A percentile compares a stretch with the other conserved stretches of the same genome.
Conservation (phyloP, 2,888 invertebrate species). For the Phytoseiulus persimilis region DNA sequence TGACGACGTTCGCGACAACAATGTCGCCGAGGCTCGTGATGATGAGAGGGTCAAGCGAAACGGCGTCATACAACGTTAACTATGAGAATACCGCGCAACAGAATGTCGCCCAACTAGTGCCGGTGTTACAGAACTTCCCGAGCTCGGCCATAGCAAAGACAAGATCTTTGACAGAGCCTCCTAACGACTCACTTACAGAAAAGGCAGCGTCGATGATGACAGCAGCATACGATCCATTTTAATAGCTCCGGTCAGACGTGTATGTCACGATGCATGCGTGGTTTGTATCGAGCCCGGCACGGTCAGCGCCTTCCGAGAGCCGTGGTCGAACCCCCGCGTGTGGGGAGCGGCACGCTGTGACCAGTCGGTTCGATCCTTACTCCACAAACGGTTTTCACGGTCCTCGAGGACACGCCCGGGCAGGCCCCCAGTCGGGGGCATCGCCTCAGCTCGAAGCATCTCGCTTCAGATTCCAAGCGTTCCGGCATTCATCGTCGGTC, state of each 20-base stretch:
- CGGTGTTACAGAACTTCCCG: neutral
- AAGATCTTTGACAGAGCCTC: neutral
- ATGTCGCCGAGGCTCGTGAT: neutral
- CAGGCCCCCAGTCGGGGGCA: too few species aligned
- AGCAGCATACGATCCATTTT: neutral
- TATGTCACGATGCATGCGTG: neutral
- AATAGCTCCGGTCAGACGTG: neutral
- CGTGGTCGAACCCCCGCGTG: neutral
- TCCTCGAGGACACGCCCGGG: too few species aligned
- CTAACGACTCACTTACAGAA: neutral
- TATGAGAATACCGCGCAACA: neutral
- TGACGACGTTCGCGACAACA: neutral
- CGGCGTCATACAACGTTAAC: neutral
- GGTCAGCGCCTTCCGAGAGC: neutral
- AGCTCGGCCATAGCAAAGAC: neutral
- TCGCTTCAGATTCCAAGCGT: too few species aligned
- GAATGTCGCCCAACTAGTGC: neutral
- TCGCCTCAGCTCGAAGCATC: too few species aligned
- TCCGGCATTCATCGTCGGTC: too few species aligned
- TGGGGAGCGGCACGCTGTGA: too few species aligned
- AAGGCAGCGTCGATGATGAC: neutral
- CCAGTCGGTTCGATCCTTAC: too few species aligned
- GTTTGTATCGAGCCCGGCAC: neutral
- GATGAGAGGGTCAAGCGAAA: neutral
- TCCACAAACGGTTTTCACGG: too few species aligned